A percentile compares a stretch with the other conserved stretches of the same genome.
These are phyloP conservation scores for Beaufortia kweichowensis DNA, from an alignment of 2,113 vertebrate species.

Conservation along the genomic window DNA sequence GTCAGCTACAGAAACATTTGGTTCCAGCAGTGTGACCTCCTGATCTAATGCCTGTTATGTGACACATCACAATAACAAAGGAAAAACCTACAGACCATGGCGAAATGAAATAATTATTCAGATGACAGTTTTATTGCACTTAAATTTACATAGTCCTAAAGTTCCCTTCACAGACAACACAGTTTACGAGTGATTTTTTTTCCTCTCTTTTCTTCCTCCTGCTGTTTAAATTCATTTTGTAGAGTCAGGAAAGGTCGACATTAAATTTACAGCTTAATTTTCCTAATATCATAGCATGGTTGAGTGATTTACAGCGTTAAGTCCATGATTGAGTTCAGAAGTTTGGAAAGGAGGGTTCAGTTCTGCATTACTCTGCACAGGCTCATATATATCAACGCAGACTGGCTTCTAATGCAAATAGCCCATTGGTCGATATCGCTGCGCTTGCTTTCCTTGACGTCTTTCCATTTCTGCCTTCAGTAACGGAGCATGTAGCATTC, in stretches of 20 bases:
- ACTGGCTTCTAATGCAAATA: constrained; percentile 63
- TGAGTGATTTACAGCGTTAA: constrained; percentile 24
- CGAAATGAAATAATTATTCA: constrained; percentile 64
- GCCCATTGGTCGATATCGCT: constrained; percentile 63
- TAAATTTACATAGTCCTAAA: constrained; percentile 61
- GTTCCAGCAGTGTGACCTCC: not conserved
- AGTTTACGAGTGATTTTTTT: constrained; percentile 50
- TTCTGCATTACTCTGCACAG: constrained; percentile 41
- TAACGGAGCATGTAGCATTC: constrained; percentile 24
- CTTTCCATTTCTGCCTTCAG: constrained; percentile 47
- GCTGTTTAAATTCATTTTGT: not conserved
- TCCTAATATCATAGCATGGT: constrained; percentile 63
- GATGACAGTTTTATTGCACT: constrained; percentile 66
- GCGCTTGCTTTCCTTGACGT: constrained; percentile 64
- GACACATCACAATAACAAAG: not conserved
- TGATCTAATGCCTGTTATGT: not conserved
- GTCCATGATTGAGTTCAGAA: constrained; percentile 5
- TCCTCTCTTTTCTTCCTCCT: constrained; percentile 35
- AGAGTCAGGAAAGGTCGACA: constrained; percentile 27
- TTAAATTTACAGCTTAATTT: constrained; percentile 70
- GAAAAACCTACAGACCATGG: constrained; percentile 34
- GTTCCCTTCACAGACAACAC: constrained; percentile 49
- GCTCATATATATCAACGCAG: constrained; percentile 57
- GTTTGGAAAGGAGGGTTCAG: not conserved
- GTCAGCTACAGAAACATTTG: not conserved